Conservation (phyloP, 2,888 invertebrate species). For the Epiperipatus broadwayi region DNA sequence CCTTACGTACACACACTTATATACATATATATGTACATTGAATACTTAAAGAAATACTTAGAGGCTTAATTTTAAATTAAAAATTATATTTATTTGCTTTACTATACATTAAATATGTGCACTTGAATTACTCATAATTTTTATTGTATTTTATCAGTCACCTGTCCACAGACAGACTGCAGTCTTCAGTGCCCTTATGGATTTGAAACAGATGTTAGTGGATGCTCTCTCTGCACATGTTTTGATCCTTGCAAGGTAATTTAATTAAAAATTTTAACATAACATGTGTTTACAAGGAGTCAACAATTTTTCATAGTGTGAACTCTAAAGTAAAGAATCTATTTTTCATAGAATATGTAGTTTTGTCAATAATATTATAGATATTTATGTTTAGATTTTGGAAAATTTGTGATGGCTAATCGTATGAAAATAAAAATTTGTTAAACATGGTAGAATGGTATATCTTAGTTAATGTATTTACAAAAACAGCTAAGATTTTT, state of each 20-base stretch:
- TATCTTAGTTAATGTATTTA: too few relatives aligned
- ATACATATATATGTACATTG: conserved; percentile 13
- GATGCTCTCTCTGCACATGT: conserved; percentile 53
- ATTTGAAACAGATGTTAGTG: conserved; percentile 37
- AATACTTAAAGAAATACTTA: conserved; percentile 13
- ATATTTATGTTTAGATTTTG: too few relatives aligned
- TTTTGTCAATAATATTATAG: too few relatives aligned
- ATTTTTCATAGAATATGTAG: too few relatives aligned
- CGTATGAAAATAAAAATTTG: too few relatives aligned
- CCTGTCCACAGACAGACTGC: conserved; percentile 37
- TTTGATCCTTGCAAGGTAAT: conserved; percentile 45
- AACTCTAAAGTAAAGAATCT: too few relatives aligned
- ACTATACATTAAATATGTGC: conserved; percentile 5
- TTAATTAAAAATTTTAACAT: too few relatives aligned
- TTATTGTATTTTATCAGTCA: background rate
- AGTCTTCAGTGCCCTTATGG: conserved; percentile 50
- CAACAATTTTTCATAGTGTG: too few relatives aligned
- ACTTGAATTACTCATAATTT: conserved; percentile 15
- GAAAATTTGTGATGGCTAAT: too few relatives aligned
- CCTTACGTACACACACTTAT: conserved; percentile 6
- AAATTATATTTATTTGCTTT: conserved; percentile 10
- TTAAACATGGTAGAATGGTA: too few relatives aligned
- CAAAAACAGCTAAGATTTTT: too few relatives aligned
- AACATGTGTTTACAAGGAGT: too few relatives aligned
- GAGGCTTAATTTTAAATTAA: conserved; percentile 11